These are phyloP conservation scores for Anthopleura sola DNA, from an alignment of 64 coral and sea anemone species.

Conservation along the genomic window DNA sequence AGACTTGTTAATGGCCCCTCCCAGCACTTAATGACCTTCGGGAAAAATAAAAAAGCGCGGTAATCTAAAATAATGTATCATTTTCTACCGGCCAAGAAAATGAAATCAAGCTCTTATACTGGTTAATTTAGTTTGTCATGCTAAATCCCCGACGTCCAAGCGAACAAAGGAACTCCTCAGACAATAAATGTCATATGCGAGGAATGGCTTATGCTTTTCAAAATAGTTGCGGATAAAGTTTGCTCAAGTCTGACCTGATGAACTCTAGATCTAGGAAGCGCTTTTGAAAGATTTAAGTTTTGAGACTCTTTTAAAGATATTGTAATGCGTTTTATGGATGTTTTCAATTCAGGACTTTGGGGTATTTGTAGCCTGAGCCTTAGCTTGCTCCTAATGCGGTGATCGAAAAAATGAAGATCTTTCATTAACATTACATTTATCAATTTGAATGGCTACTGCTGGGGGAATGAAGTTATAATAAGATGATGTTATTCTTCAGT, in stretches of 20 bases:
- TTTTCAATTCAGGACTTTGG: neutral
- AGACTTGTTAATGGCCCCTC: neutral
- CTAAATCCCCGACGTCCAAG: neutral
- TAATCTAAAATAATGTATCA: neutral
- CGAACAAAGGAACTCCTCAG: slow-evolving; percentile 1
- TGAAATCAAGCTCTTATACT: neutral
- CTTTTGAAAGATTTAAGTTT: neutral
- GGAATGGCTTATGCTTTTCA: neutral
- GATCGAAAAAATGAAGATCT: neutral
- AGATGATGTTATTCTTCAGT: neutral
- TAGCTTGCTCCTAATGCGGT: neutral
- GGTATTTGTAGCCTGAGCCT: neutral
- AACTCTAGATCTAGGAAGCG: neutral
- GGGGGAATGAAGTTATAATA: neutral
- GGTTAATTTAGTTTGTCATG: neutral
- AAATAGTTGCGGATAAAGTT: neutral
- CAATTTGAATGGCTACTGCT: neutral
- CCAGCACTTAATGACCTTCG: neutral
- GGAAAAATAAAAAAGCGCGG: neutral
- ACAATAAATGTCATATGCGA: neutral
- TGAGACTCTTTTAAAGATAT: neutral
- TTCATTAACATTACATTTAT: too few relatives aligned
- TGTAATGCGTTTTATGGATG: neutral
- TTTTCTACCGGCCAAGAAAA: neutral
- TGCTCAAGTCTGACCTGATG: neutral